These are phyloP conservation scores for Eptesicus fuscus DNA, from an alignment of 2,113 vertebrate genomes.

Conservation along the genomic window DNA sequence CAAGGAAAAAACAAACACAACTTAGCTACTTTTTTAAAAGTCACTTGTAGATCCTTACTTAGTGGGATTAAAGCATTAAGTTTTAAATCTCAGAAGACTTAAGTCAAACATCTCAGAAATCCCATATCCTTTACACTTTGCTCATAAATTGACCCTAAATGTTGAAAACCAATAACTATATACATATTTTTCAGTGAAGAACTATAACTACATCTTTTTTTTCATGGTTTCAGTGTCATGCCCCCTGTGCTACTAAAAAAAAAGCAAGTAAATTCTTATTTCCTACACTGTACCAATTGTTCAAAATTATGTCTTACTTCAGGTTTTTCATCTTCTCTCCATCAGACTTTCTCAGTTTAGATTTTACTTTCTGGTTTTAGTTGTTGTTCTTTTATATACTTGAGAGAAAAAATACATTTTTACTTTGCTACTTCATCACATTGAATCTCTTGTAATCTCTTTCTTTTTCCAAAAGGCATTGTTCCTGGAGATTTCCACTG, in stretches of 20 bases:
- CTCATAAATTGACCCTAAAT: conserved; percentile 9
- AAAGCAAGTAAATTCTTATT: background rate
- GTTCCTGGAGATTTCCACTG: background rate
- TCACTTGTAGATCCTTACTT: background rate
- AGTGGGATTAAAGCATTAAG: background rate
- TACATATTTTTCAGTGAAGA: background rate
- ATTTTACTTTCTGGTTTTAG: background rate
- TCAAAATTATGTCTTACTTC: background rate
- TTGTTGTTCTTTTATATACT: background rate
- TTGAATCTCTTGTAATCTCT: background rate
- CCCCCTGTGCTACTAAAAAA: background rate
- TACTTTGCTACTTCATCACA: background rate
- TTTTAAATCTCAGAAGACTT: background rate
- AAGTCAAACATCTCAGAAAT: background rate
- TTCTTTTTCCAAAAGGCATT: background rate
- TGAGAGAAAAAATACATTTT: background rate
- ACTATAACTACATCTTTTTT: background rate
- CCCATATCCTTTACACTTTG: background rate
- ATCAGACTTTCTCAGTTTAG: background rate
- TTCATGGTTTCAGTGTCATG: background rate
- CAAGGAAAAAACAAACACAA: background rate
- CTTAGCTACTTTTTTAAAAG: background rate
- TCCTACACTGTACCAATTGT: background rate
- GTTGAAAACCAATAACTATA: conserved; percentile 10
- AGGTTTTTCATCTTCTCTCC: background rate